Evolutionary conservation across 2,113 vertebrate genomes (phyloP).

Genomic region (Hydrolagus affinis): DNA sequence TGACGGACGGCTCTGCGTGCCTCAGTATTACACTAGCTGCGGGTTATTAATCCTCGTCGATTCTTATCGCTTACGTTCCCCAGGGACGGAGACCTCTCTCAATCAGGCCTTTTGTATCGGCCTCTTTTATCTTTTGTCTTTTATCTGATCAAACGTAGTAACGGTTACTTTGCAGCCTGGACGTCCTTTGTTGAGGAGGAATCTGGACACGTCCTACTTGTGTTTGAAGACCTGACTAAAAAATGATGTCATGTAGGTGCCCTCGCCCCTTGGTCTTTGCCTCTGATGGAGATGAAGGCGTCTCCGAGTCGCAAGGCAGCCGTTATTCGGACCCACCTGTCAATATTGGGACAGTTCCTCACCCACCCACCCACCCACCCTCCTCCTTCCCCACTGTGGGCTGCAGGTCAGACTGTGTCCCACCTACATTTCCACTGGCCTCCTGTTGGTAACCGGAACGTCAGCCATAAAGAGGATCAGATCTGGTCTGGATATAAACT

Average conservation of each 20-base stretch:
- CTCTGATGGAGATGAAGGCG: background rate
- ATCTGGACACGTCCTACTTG: background rate
- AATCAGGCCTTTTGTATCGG: no score
- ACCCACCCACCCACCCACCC: background rate
- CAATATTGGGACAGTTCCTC: background rate
- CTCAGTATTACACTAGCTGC: background rate
- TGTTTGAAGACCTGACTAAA: background rate
- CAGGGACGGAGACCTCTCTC: background rate
- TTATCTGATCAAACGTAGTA: background rate
- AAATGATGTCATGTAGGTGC: conserved; percentile 2
- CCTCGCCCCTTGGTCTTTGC: background rate
- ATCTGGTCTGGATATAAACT: no score
- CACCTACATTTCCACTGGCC: background rate
- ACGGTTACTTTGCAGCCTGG: background rate
- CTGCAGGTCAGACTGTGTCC: background rate
- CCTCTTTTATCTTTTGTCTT: no score
- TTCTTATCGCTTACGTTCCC: background rate
- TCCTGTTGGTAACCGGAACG: background rate
- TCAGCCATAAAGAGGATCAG: background rate
- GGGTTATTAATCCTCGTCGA: background rate
- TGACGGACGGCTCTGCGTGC: background rate
- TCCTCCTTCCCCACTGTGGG: no score
- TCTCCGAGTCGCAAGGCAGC: background rate
- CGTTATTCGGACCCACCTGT: background rate
- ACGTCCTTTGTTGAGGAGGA: background rate